A percentile compares a stretch with the other conserved stretches of the same genome.
These are phyloP conservation scores for Drosophila quasianomalipes DNA, from an alignment of 2,888 invertebrate species.

Conservation along the genomic window DNA sequence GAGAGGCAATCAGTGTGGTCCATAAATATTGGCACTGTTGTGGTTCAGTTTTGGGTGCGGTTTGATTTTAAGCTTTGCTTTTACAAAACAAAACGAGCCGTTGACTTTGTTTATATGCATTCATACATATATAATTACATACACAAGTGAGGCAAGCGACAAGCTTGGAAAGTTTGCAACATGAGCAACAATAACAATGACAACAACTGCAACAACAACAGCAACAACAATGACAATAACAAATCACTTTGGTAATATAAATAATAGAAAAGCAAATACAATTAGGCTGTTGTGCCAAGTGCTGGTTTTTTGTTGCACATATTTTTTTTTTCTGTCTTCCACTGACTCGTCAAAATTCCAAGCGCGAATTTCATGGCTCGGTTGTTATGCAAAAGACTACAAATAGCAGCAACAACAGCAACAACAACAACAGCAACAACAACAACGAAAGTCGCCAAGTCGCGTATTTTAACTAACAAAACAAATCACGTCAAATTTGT, in stretches of 20 bases:
- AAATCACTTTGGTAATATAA: slow-evolving; percentile 60
- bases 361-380: slow-evolving; percentile 65
- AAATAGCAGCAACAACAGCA: slow-evolving; percentile 25
- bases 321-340: slow-evolving; percentile 1
- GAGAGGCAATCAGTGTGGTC: slow-evolving; percentile 9
- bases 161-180: slow-evolving; percentile 68
- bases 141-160: slow-evolving; percentile 53
- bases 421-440: slow-evolving; percentile 31
- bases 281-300: slow-evolving; percentile 50
- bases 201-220: slow-evolving; percentile 24
- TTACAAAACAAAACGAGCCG: slow-evolving; percentile 10
- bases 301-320: neutral
- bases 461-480: slow-evolving; percentile 44
- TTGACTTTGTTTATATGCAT: slow-evolving; percentile 15
- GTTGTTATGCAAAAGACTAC: slow-evolving; percentile 72
- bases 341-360: slow-evolving; percentile 78
- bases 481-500: slow-evolving; percentile 64
- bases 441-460: slow-evolving; percentile 36
- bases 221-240: slow-evolving; percentile 22
- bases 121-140: neutral
- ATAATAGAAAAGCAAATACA: slow-evolving; percentile 71
- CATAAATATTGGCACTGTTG: slow-evolving; percentile 50
- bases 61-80: slow-evolving; percentile 19
- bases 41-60: neutral
- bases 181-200: slow-evolving; percentile 19